phyloP scores from a whole-genome alignment of 2,888 invertebrate species.

The Colletes collaris region DNA sequence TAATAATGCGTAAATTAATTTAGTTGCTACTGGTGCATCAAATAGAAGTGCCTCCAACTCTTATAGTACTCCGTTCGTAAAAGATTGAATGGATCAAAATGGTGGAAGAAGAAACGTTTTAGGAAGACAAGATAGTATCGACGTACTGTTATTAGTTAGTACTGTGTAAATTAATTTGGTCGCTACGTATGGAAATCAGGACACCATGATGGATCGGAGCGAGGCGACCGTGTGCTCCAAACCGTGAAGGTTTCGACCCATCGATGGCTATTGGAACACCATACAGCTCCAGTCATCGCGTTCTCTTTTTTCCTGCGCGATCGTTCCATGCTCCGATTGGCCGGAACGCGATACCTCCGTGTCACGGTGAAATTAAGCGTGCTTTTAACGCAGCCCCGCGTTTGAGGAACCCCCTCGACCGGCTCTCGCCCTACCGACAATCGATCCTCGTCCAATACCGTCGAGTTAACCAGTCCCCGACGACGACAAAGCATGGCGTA shows the following conservation, averaged over 20 bases:
- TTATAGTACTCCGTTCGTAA: too few relatives aligned
- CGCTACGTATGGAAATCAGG: background rate
- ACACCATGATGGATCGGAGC: conserved; percentile 4
- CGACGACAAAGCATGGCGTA: conserved; percentile 57
- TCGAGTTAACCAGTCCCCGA: conserved; percentile 31
- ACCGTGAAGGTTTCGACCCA: conserved; percentile 63
- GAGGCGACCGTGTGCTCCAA: conserved; percentile 35
- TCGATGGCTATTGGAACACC: conserved; percentile 62
- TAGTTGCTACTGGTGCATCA: too few relatives aligned
- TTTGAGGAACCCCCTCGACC: conserved; percentile 67
- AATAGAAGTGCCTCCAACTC: too few relatives aligned
- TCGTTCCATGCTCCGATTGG: conserved; percentile 75
- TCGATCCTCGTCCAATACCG: conserved; percentile 66
- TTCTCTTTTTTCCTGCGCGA: conserved; percentile 68
- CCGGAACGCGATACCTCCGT: conserved; percentile 71
- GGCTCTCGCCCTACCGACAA: conserved; percentile 48
- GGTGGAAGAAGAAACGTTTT: too few relatives aligned
- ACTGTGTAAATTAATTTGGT: background rate
- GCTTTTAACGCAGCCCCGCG: conserved; percentile 73
- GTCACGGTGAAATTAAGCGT: conserved; percentile 80
- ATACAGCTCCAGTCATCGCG: conserved; percentile 73
- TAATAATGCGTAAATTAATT: background rate
- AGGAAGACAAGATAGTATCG: too few relatives aligned
- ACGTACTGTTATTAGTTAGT: background rate
- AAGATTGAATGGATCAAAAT: too few relatives aligned